Percentiles rank a stretch among this genome's conserved stretches.
These are phyloP conservation scores for Alligator mississippiensis DNA, from an alignment of 2,113 vertebrate genomes.

Conservation along the genomic window DNA sequence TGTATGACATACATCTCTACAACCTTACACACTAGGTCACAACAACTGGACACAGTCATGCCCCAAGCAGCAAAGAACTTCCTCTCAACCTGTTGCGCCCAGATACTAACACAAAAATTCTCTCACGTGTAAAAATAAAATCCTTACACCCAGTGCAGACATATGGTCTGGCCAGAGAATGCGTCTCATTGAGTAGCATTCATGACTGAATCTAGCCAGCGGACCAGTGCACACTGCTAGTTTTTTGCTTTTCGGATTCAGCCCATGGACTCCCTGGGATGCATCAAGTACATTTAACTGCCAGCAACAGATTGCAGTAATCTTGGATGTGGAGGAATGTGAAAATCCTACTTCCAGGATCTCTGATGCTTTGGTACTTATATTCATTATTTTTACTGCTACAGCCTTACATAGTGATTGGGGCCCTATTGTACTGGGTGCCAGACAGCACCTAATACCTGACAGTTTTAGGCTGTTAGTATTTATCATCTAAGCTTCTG, in stretches of 20 bases:
- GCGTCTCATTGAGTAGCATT: not conserved
- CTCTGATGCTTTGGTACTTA: not conserved
- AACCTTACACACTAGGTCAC: not conserved
- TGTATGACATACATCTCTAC: not conserved
- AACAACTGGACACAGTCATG: not conserved
- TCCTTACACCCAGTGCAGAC: not conserved
- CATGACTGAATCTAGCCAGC: not conserved
- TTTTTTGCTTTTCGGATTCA: not conserved
- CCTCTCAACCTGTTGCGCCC: accelerated
- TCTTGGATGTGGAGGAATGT: not conserved
- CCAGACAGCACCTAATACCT: not conserved
- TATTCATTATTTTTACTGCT: not conserved
- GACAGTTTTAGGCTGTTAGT: not conserved
- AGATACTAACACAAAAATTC: not conserved
- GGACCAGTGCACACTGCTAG: not conserved
- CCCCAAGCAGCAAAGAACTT: not conserved
- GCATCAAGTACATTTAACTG: not conserved
- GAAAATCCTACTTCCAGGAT: not conserved
- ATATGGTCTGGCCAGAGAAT: not conserved
- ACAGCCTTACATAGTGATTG: not conserved
- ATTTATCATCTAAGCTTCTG: not conserved
- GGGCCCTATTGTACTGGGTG: not conserved
- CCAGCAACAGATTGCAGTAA: not conserved
- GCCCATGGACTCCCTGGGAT: not conserved
- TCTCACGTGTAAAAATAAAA: not conserved